Evolutionary conservation across 1,140 invertebrate species (phyloP).

Genomic region (Orchesella cincta): DNA sequence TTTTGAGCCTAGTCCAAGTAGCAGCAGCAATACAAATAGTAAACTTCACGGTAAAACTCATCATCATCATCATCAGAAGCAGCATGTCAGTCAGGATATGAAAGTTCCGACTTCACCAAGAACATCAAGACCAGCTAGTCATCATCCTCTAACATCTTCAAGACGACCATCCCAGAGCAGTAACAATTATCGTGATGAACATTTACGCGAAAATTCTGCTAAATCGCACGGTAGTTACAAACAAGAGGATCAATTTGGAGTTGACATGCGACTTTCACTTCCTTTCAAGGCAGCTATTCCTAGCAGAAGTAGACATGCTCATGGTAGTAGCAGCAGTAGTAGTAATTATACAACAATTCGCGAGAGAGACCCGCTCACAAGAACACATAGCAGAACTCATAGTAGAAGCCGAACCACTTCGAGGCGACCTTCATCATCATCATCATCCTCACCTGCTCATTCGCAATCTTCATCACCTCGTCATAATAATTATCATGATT

Average conservation of each 20-base stretch:
- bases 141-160: background rate
- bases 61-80: background rate
- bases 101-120: background rate
- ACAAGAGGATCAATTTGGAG: background rate
- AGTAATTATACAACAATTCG: background rate
- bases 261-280: constrained; percentile 1
- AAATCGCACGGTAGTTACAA: background rate
- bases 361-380: background rate
- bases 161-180: too few species aligned
- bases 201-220: too few species aligned
- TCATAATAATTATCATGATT: background rate
- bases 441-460: background rate
- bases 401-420: background rate
- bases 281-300: background rate
- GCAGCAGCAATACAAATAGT: background rate
- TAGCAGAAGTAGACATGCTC: background rate
- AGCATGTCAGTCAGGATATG: too few species aligned
- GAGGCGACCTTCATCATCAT: background rate
- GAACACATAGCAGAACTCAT: background rate
- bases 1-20: constrained; percentile 18
- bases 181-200: background rate
- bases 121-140: background rate
- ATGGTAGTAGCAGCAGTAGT: background rate
- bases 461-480: background rate
- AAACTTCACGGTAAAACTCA: background rate